Evolutionary conservation across 2,888 invertebrate genomes (phyloP).

Genomic region (Polia nebulosa): DNA sequence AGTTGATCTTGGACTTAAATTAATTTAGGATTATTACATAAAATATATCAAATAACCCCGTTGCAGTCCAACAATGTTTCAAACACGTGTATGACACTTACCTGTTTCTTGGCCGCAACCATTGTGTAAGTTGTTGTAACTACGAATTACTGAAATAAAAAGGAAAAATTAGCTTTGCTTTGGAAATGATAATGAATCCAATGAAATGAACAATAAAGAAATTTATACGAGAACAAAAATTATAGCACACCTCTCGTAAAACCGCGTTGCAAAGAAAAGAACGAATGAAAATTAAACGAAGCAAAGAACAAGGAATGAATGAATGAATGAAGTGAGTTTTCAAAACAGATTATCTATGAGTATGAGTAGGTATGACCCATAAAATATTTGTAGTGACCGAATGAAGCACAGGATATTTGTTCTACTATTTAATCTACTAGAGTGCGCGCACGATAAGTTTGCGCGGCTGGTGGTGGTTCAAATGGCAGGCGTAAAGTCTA

Average conservation of each 20-base stretch:
- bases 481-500: no score
- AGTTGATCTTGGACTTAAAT: slow-evolving; percentile 79
- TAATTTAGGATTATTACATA: slow-evolving; percentile 68
- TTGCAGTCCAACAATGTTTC: slow-evolving; percentile 73
- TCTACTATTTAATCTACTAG: no score
- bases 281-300: slow-evolving; percentile 7
- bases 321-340: slow-evolving; percentile 7
- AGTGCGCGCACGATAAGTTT: no score
- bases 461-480: no score
- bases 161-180: slow-evolving; percentile 15
- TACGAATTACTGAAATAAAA: slow-evolving; percentile 63
- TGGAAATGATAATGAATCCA: not conserved
- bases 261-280: slow-evolving; percentile 58
- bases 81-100: slow-evolving; percentile 85
- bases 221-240: not conserved
- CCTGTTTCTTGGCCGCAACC: slow-evolving; percentile 97
- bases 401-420: not conserved
- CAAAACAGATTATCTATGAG: not conserved
- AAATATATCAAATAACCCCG: slow-evolving; percentile 68
- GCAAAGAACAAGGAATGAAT: not conserved
- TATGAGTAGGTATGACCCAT: not conserved
- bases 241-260: slow-evolving; percentile 52
- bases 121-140: slow-evolving; percentile 84
- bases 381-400: not conserved
- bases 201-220: not conserved